Evolutionary conservation across 2,888 invertebrate species (phyloP).

Genomic region (Dysmachus trigonus): DNA sequence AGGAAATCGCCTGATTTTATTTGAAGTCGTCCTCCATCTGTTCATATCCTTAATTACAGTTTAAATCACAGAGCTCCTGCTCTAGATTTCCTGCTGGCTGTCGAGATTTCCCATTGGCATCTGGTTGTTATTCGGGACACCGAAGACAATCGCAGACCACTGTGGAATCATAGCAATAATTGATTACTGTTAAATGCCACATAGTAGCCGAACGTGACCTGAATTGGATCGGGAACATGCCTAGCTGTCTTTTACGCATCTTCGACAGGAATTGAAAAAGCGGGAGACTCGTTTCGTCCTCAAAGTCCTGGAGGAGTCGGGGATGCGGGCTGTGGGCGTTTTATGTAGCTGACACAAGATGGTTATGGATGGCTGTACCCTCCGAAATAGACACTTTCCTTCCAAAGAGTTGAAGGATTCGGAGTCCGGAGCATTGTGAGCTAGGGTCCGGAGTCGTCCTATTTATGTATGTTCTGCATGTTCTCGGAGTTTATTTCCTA

Average conservation of each 20-base stretch:
- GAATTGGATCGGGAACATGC: background rate
- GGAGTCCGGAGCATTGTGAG: background rate
- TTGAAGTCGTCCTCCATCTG: conserved; percentile 8
- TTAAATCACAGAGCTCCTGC: conserved; percentile 25
- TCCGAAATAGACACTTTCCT: conserved; percentile 10
- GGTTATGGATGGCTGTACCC: background rate
- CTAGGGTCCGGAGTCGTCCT: background rate
- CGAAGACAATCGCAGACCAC: background rate
- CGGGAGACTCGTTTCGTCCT: background rate
- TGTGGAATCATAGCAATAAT: conserved; percentile 34
- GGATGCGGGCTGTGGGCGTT: background rate
- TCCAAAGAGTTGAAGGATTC: background rate
- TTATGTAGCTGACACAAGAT: background rate
- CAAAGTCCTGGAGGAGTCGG: too few species aligned
- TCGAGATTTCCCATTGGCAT: background rate
- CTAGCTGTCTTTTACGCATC: conserved; percentile 30
- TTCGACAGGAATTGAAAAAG: background rate
- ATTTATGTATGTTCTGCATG: conserved; percentile 36
- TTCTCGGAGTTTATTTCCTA: conserved; percentile 23
- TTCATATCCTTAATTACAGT: conserved; percentile 37
- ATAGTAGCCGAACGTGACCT: conserved; percentile 30
- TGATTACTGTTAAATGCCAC: conserved; percentile 40
- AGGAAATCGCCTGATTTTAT: conserved; percentile 1
- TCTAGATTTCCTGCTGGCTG: background rate
- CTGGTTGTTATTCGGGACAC: conserved; percentile 22